Evolutionary conservation across 2,888 invertebrate genomes (phyloP).

Genomic region (Melikaiella ostensackeni): DNA sequence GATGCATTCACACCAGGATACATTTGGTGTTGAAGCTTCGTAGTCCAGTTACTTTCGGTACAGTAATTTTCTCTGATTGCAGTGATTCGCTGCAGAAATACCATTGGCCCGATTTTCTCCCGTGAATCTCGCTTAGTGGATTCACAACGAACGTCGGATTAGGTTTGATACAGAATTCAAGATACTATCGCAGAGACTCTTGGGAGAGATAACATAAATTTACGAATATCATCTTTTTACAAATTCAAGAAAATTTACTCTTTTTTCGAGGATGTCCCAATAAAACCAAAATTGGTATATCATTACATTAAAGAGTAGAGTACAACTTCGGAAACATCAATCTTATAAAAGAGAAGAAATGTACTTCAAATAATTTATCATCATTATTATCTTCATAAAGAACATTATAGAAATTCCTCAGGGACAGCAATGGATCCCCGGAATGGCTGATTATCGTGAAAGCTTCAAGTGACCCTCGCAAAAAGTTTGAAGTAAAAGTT

Average conservation of each 20-base stretch:
- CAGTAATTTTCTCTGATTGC: slow-evolving; percentile 42
- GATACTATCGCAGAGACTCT: neutral
- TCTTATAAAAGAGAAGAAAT: neutral
- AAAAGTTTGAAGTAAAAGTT: slow-evolving; percentile 4
- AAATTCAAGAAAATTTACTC: neutral
- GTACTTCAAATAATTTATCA: slow-evolving; percentile 2
- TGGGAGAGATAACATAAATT: neutral
- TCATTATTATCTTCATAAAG: slow-evolving; percentile 24
- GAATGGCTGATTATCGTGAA: neutral
- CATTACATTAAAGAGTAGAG: neutral
- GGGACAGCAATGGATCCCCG: neutral
- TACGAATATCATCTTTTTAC: neutral
- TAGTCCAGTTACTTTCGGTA: slow-evolving; percentile 40
- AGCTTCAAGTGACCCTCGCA: neutral
- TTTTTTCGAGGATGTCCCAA: no score
- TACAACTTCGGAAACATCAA: neutral
- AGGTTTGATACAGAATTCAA: slow-evolving; percentile 52
- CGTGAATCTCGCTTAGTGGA: slow-evolving; percentile 56
- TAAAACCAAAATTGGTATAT: no score
- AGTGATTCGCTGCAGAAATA: slow-evolving; percentile 40
- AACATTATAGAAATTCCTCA: slow-evolving; percentile 1
- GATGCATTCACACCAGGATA: slow-evolving; percentile 17
- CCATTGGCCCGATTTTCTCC: slow-evolving; percentile 39
- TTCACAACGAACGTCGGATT: slow-evolving; percentile 52
- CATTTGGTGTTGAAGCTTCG: slow-evolving; percentile 32